Evolutionary conservation across 2,888 invertebrate species (phyloP), one percentile per base, ranked within the genome.

Genomic region (Torymus texanus): DNA sequence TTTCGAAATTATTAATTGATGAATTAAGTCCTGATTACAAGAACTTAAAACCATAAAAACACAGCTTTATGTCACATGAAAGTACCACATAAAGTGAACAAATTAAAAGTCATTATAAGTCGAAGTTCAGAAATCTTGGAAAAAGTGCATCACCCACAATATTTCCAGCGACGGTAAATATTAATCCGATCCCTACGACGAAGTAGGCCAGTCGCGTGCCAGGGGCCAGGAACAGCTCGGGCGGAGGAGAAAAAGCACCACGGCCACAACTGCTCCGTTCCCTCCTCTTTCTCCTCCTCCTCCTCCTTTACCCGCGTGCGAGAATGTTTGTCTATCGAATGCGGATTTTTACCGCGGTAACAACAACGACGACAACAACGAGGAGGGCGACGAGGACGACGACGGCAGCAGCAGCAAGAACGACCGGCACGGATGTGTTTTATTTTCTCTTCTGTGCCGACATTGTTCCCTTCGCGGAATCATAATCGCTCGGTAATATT

Each of bases 401-500:
- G 56, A 63, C 18, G 29, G n/a, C 21, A 41, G n/a, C 21, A 41
- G n/a, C 8, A 41, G 29, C 56, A 29, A 12, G 12, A 18, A 24
- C 18, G 29, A 21, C 3, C 65, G 21, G 11, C 18, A 21, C 51
- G 67, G 51, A 63, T 59, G 41, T 59, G 74, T 58, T 72, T 55
- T 73, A 50, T 61, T 61, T 59, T 61, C 10, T 61, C 62, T 29
- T 14, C 16, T 41, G 55, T 41, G 21, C 4, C 61, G 55, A 83
- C 83, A 84, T 84, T 84, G 83, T 84, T 83, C 82, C 82, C 78
- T 84, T 84, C 85, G 83, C 82, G 85, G 84, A 84, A 85, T 84
- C 83, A 84, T 83, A 84, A 84, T 84, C 84, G 83, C 77, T 41
- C 80, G 84, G 85, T 86, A 86, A 87, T 87, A 87, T 84, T 84